Evolutionary conservation across 1,140 invertebrate genomes (phyloP), one percentile per base, ranked within the genome.

Genomic region (Bicyclus anynana): DNA sequence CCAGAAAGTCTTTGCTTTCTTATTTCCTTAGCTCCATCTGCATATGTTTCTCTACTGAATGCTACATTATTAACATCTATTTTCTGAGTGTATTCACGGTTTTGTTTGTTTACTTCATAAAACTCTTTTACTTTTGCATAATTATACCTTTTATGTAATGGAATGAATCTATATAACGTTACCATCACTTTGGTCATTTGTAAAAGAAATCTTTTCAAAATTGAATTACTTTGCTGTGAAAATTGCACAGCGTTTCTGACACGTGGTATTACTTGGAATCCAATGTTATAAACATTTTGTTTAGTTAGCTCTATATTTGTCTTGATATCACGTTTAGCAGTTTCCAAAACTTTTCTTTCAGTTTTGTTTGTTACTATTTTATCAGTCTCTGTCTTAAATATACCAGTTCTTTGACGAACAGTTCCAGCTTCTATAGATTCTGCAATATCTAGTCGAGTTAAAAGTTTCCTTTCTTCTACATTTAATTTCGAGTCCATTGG

Each of bases 111-210:
- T 54, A 37, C 46, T 33, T 67, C 17, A 44, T 17, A 16, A 2
- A 17, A 10, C 13, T 20, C 0, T 9, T 20, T 20, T 1, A 10
- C 38, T 40, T 52, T 55, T 5, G 17, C 47, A n/a, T 47, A 20
- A 21, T 35, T 7, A 50, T 42, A 20, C 20, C 40, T 53, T 37
- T 72, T 69, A 48, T 82, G 67, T 23, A 62, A 56, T 46, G 77
- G 58, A 46, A 84, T 67, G 67, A 72, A 75, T 53, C 72, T 72
- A 6, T 78, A 77, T 48, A 89, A 58, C 48, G 78, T 73, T 2
- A 89, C 77, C 80, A 89, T 84, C 12, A 89, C 75, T 53, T 87
- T 80, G 4, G 87, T 89, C 38, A 89, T 57, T 66, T 89, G 80
- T 16, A 87, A 65, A 53, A 89, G 83, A 62, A 89, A 87, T 5